Evolutionary conservation across 2,888 invertebrate species (phyloP).

Genomic region (Eristalis pertinax): DNA sequence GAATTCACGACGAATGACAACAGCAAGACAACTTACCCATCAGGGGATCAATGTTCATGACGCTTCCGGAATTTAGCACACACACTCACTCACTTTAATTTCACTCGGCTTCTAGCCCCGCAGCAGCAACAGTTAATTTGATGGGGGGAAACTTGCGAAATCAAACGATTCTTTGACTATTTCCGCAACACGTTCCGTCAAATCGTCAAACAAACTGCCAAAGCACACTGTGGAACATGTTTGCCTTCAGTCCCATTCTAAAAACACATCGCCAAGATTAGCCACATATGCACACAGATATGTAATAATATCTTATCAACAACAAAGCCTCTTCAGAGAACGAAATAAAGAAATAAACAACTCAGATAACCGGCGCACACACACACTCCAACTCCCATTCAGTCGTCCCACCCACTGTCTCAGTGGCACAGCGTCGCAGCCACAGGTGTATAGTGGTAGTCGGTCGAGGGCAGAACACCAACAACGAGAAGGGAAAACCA

Average conservation of each 20-base stretch:
- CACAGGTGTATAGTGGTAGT: conserved; percentile 8
- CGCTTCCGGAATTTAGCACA: background rate
- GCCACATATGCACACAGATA: background rate
- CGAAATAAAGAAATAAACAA: background rate
- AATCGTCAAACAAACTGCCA: background rate
- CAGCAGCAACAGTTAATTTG: background rate
- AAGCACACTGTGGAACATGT: background rate
- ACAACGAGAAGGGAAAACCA: background rate
- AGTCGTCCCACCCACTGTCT: background rate
- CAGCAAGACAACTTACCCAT: background rate
- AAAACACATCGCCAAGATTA: background rate
- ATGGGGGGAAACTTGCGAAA: background rate
- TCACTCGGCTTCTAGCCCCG: background rate
- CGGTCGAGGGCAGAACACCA: background rate
- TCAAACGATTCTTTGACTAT: background rate
- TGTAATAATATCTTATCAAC: background rate
- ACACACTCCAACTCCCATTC: background rate
- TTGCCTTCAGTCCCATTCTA: background rate
- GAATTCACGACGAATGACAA: background rate
- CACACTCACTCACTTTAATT: background rate
- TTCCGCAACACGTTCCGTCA: background rate
- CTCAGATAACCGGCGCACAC: background rate
- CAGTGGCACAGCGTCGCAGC: background rate
- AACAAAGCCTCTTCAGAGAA: background rate
- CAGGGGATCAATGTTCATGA: background rate